Conservation (phyloP, 2,888 invertebrate species). For the Eumacrocentrus americanus region DNA sequence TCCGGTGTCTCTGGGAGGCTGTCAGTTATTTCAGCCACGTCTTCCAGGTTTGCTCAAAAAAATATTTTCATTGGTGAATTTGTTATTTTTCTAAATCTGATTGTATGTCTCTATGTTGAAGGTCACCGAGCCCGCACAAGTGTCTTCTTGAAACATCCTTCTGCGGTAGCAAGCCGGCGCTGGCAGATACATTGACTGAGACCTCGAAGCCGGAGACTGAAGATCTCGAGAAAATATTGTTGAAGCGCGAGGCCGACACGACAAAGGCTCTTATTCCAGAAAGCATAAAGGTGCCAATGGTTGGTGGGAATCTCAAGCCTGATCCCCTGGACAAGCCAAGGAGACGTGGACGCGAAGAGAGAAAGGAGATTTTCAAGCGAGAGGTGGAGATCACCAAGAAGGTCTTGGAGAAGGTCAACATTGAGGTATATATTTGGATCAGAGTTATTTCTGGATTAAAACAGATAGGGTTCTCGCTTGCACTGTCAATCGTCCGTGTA, state of each 20-base stretch:
- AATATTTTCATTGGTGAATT: neutral
- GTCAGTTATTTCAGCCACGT: constrained; percentile 55
- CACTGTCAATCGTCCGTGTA: neutral
- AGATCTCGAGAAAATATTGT: constrained; percentile 65
- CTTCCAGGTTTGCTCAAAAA: constrained; percentile 50
- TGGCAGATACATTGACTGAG: constrained; percentile 53
- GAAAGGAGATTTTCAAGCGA: constrained; percentile 58
- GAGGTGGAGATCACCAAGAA: constrained; percentile 60
- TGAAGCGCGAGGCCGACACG: constrained; percentile 70
- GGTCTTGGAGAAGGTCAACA: constrained; percentile 57
- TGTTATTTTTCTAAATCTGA: neutral
- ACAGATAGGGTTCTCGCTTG: neutral
- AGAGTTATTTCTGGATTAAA: too few relatives aligned
- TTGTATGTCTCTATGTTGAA: constrained; percentile 38
- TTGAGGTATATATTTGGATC: constrained; percentile 56
- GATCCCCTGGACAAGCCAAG: constrained; percentile 72
- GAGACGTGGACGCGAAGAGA: constrained; percentile 54
- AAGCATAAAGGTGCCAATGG: constrained; percentile 64
- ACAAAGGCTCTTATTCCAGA: constrained; percentile 71
- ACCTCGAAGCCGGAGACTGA: constrained; percentile 65
- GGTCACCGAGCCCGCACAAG: constrained; percentile 89
- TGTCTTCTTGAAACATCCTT: constrained; percentile 90
- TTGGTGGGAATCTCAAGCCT: constrained; percentile 69
- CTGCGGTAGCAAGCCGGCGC: constrained; percentile 81
- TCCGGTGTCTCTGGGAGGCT: constrained; percentile 65